Evolutionary conservation across 2,113 vertebrate genomes (phyloP).

Genomic region (Vombatus ursinus): DNA sequence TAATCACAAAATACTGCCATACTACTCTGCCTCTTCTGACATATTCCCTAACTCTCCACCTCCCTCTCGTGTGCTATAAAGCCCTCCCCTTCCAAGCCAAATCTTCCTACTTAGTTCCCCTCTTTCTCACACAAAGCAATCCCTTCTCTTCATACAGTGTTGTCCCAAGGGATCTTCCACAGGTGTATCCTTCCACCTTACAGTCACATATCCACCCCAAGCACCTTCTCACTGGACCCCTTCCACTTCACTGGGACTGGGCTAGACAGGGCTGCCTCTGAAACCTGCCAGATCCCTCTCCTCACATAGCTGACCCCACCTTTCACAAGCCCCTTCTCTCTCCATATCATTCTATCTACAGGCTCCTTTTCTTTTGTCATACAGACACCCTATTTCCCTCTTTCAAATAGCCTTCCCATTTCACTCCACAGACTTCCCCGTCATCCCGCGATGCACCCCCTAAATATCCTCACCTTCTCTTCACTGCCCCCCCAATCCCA

Average conservation of each 20-base stretch:
- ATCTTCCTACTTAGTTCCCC: background rate
- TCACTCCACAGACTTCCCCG: background rate
- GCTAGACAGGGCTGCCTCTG: background rate
- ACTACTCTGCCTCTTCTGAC: background rate
- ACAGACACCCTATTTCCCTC: background rate
- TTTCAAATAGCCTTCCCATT: background rate
- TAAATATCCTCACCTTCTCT: background rate
- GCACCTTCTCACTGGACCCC: background rate
- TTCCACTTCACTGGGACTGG: background rate
- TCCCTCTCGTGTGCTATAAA: background rate
- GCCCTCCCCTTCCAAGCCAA: background rate
- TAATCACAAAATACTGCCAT: background rate
- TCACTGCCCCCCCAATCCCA: background rate
- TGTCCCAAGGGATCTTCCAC: background rate
- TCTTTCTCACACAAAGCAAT: background rate
- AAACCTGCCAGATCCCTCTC: background rate
- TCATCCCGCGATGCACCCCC: background rate
- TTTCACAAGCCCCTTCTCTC: background rate
- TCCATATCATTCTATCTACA: background rate
- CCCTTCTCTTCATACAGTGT: background rate
- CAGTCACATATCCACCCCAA: background rate
- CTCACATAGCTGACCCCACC: background rate
- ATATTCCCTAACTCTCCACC: background rate
- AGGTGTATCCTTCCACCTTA: background rate
- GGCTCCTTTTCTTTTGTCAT: background rate